A percentile compares a stretch with the other conserved stretches of the same genome.
Evolutionary conservation across 1,140 invertebrate genomes (phyloP).

Genomic region (Meloidogyne floridensis): DNA sequence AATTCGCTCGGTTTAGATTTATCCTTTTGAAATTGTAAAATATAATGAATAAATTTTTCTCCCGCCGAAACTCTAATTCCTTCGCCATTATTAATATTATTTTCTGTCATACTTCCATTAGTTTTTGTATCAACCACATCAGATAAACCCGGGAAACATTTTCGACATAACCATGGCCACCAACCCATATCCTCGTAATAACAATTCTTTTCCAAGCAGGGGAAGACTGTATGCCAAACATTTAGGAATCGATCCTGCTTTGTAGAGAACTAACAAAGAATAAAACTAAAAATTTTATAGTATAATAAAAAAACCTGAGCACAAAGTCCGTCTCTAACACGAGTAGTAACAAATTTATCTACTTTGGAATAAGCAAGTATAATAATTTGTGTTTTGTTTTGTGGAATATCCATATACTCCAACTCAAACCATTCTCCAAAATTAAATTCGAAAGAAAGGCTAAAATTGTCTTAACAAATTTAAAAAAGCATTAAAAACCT

Average conservation of each 20-base stretch:
- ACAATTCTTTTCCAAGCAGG: not conserved
- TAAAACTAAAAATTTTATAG: not conserved
- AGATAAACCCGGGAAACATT: not conserved
- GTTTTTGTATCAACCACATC: not conserved
- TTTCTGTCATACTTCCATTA: not conserved
- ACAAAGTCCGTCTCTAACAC: not conserved
- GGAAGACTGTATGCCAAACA: not conserved
- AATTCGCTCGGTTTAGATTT: not conserved
- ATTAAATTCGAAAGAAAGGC: not conserved
- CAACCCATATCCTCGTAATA: constrained; percentile 5
- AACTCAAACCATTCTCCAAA: constrained; percentile 9
- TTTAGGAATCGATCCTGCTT: not conserved
- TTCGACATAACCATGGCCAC: constrained; percentile 4
- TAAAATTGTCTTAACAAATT: not conserved
- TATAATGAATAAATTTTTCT: constrained; percentile 6
- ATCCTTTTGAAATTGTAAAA: constrained; percentile 9
- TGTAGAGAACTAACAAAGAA: not conserved
- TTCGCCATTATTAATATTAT: not conserved
- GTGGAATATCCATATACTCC: not conserved
- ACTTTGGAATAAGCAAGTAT: not conserved
- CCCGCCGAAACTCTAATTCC: not conserved
- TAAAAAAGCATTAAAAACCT: not conserved
- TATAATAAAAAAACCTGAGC: not conserved
- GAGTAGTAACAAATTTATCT: not conserved
- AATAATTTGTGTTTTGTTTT: not conserved